Conservation (phyloP, 2,888 invertebrate genomes). For the Galeopsomyia nigrocyanea region DNA sequence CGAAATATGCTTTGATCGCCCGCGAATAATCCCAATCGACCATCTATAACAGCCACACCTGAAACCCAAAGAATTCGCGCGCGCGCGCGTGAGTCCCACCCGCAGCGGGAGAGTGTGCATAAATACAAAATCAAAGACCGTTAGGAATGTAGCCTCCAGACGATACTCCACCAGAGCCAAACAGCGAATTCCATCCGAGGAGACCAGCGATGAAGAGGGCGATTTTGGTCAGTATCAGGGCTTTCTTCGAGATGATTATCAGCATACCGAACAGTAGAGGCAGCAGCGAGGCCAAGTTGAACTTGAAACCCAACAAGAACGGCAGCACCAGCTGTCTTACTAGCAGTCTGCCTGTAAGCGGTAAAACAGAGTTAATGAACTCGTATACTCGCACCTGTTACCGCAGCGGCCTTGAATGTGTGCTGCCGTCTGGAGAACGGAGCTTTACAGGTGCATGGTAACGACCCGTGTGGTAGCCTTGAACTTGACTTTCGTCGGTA, state of each 20-base stretch:
- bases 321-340: constrained; percentile 82
- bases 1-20: no score
- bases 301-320: constrained; percentile 83
- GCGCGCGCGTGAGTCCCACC: no score
- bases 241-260: constrained; percentile 82
- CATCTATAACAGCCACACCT: no score
- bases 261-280: constrained; percentile 81
- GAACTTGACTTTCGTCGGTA: constrained; percentile 46
- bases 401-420: constrained; percentile 22
- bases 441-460: not conserved
- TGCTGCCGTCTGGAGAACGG: constrained; percentile 21
- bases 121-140: no score
- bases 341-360: constrained; percentile 78
- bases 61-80: no score
- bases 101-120: no score
- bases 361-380: constrained; percentile 31
- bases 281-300: constrained; percentile 81
- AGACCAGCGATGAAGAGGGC: constrained; percentile 80
- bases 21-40: no score
- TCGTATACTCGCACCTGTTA: not conserved
- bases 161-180: constrained; percentile 40
- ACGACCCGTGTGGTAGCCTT: constrained; percentile 18
- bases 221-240: constrained; percentile 81
- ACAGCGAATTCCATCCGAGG: constrained; percentile 72
- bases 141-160: not conserved